Evolutionary conservation across 2,113 vertebrate genomes (phyloP).

Genomic region (Peucedramus taeniatus): DNA sequence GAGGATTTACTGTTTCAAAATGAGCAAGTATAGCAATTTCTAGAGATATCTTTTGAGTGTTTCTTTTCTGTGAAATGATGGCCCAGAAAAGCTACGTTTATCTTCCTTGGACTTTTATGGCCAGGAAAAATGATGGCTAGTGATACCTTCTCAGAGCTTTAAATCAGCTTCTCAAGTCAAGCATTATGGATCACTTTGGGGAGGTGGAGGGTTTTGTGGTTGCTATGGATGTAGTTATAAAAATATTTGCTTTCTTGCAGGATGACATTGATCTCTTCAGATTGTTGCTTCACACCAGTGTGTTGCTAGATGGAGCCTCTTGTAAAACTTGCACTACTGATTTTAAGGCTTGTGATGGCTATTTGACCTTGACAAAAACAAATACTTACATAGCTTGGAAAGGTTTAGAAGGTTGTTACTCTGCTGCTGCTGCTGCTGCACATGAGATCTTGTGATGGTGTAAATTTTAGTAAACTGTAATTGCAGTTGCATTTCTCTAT

Average conservation of each 20-base stretch:
- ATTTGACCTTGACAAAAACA: background rate
- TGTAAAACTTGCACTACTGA: background rate
- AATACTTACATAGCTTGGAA: background rate
- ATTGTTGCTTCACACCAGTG: background rate
- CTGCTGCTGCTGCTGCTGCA: background rate
- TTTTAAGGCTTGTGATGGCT: background rate
- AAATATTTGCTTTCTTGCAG: conserved; percentile 36
- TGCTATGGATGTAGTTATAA: conserved; percentile 27
- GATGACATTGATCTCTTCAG: background rate
- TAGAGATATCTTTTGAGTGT: background rate
- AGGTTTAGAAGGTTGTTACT: background rate
- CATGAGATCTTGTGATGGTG: background rate
- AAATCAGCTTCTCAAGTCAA: conserved; percentile 14
- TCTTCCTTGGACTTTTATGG: background rate
- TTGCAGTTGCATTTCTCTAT: background rate
- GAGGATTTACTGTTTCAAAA: background rate
- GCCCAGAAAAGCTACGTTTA: background rate
- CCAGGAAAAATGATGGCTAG: background rate
- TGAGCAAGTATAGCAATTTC: background rate
- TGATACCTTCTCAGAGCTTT: background rate
- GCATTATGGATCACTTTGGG: conserved; percentile 17
- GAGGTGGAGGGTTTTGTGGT: conserved; percentile 18
- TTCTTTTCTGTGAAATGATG: background rate
- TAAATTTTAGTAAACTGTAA: background rate
- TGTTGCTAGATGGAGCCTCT: background rate